Evolutionary conservation across 1,140 invertebrate species (phyloP), one percentile per base, ranked within the genome.

Genomic region (Colletes latitarsis): DNA sequence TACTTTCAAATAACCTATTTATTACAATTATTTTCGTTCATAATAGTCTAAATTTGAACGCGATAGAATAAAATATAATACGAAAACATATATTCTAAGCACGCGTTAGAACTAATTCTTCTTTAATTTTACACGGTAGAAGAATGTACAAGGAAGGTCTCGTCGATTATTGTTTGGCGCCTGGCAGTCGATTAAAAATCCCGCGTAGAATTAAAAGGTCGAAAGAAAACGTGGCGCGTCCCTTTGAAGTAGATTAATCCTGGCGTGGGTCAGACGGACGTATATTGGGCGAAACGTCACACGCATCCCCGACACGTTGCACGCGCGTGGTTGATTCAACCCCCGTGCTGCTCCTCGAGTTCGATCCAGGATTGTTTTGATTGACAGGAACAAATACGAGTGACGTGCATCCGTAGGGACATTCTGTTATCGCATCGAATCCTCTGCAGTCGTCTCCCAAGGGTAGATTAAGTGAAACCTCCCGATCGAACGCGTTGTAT

Each of bases 331-430:
- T 76, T 17, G 74, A 39, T n/a, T 21, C 66, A 55, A 64, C 78
- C 69, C 41, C 21, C 14, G 60, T 8, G n/a, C 62, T 67, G 62
- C 58, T 49, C 43, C 70, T 79, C 70, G 49, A 39, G 39, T 60
- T 64, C 69, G 70, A 78, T 79, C 62, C 63, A 19, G 76, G 81
- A 85, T 85, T 72, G 75, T 77, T 85, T 87, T 88, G 87, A 88
- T 88, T 83, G 87, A 88, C 87, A 77, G 85, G 83, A 86, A 87
- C 87, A 88, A 88, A 88, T 88, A 87, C 80, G 60, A 57, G 77
- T 66, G 60, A 67, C 67, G 55, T 19, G 67, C 52, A 69, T 74
- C 82, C 82, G 4, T 62, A 71, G 84, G 76, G 70, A 81, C 75
- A 70, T 69, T 75, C 75, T 77, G 80, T 78, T 77, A 72, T 82